Base-by-base conservation (phyloP, 2,113 vertebrate genomes). In the Phylloscopus trochilus region DNA sequence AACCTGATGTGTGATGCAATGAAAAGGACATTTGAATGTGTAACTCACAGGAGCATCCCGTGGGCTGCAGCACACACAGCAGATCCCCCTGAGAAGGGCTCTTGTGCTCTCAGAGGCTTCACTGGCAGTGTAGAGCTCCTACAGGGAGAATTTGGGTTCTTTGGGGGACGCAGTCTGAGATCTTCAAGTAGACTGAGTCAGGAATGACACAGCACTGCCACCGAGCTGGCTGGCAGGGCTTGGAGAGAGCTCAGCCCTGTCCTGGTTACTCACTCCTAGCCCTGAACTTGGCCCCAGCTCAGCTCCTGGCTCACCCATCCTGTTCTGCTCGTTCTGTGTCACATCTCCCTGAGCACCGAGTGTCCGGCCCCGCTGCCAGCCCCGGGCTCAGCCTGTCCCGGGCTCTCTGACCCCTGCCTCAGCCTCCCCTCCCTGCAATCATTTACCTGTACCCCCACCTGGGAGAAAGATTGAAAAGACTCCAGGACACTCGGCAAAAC, bases 391-490 rank as follows among this genome's bases (percentile, higher is more conserved):
- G 21, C n/a, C 46, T 7, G 27, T 1, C 44, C 83, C 41, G 4
- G 35, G 5, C 6, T 17, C 31, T 1, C 22, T 1, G 27, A 11
- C 10, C 16, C 22, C 59, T 8, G 19, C 1, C 62, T 15, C 78
- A 27, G 33, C 26, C 37, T 89, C 60, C 73, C 39, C 56, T 68
- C 28, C 51, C 7, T 5, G 62, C n/a, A 12, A 6, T 0, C 69
- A 2, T 62, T 20, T 22, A 39, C 55, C 44, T 3, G 1, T 2
- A 2, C 20, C 3, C n/a, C 11, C 47, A 5, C 4, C 15, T 4
- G 8, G 13, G 3, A 21, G 10, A 9, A 13, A 30, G 27, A 10
- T 5, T 4, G n/a, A 18, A 13, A 28, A 59, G 11, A 13, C 39
- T 11, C 6, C 37, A 4, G 52, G 11, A 33, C 15, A 4, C 15